Percentiles rank a stretch among this genome's conserved stretches.
phyloP scores from a whole-genome alignment of 2,113 vertebrate genomes.

The Aviceda subcristata region DNA sequence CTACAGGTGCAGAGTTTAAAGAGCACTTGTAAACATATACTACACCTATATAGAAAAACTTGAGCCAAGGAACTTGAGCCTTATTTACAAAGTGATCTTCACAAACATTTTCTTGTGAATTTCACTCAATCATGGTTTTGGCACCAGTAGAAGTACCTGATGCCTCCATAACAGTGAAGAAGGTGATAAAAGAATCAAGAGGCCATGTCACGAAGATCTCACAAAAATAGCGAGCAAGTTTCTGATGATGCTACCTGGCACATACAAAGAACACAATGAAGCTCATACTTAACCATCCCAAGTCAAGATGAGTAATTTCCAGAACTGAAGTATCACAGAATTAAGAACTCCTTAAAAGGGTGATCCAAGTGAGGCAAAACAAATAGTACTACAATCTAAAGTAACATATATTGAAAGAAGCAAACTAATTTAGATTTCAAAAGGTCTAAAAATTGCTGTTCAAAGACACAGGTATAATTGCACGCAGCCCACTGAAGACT shows the following conservation, averaged over 20 bases:
- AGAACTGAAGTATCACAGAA: not conserved
- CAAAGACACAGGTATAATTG: not conserved
- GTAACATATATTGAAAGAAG: not conserved
- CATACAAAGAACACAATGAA: not conserved
- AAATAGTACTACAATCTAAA: not conserved
- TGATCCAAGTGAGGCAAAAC: not conserved
- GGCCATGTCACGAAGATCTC: not conserved
- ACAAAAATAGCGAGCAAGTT: accelerated
- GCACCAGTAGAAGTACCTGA: accelerated
- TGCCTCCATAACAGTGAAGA: not conserved
- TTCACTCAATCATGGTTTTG: not conserved
- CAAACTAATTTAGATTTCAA: not conserved
- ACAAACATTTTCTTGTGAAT: not conserved
- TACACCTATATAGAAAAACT: not conserved
- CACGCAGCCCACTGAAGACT: not conserved
- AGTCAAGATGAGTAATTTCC: not conserved
- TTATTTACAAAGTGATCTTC: not conserved
- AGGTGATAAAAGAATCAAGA: not conserved
- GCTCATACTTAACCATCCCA: not conserved
- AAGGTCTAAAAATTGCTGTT: not conserved
- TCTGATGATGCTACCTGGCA: not conserved
- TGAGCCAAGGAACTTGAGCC: not conserved
- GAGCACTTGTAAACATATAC: not conserved
- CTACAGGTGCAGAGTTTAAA: not conserved
- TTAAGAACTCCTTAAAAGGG: not conserved